Base-by-base conservation (phyloP, 2,113 vertebrate species). In the Meleagris gallopavo region DNA sequence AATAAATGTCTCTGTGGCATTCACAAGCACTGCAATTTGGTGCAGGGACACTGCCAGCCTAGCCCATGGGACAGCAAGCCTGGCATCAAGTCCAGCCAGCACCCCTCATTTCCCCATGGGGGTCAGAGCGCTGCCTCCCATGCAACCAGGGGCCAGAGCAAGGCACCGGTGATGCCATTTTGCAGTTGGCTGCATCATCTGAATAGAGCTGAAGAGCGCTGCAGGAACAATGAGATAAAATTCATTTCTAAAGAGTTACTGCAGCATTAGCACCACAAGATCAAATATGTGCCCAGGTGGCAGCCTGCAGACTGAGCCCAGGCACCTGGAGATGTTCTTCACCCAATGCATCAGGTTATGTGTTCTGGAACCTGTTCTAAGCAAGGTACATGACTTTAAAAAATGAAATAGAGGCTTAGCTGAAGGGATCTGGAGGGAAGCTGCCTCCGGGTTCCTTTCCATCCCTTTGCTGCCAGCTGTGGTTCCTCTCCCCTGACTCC, bases 171-270 rank as follows among this genome's bases (percentile, higher is more conserved):
- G 85, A 74, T 34, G 65, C 60, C 84, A 83, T 93, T 92, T 93
- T 97, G 93, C 95, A 91, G 79, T 85, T 71, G 77, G 80, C 80
- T 92, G 88, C 83, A 92, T 95, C 58, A 81, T 86, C 82, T 95
- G 93, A 95, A 96, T 88, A 86, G 87, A 71, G 38, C 82, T 36
- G 82, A 34, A 76, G 55, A 67, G 75, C 3, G 5, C 60, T 34
- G 40, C 1, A 1, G 41, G 32, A 69, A 85, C 81, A 92, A 77
- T 13, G 75, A 85, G 50, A 27, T 7, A 92, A 95, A 94, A 91
- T 77, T 77, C 6, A 58, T 79, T 94, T 91, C 84, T 64, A 43
- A 91, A 87, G 84, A 67, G 71, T 45, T 38, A 55, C 7, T 27
- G 34, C 45, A 70, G 29, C 0, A 0, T 80, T 52, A 64, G 60